Percentiles rank a stretch among this genome's conserved stretches.
Evolutionary conservation across 2,797 vertebrate species (phyloP).

Genomic region (Crocodylus rhombifer): DNA sequence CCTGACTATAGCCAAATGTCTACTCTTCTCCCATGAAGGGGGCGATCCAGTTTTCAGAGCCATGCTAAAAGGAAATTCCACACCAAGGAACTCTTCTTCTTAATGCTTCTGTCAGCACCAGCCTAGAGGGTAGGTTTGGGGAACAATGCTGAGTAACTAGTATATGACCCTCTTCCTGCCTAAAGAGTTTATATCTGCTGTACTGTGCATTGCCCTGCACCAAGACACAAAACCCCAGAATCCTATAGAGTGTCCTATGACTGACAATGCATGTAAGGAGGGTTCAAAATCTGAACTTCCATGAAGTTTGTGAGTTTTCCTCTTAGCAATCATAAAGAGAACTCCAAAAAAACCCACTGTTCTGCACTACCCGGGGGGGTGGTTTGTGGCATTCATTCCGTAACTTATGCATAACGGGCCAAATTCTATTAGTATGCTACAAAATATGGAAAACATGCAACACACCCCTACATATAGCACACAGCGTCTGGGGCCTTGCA

Average conservation of each 20-base stretch:
- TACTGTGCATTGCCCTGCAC: background rate
- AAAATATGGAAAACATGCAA: too few species aligned
- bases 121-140: background rate
- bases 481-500: too few species aligned
- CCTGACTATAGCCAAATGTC: background rate
- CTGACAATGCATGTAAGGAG: too few species aligned
- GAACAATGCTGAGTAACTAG: too few species aligned
- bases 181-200: too few species aligned
- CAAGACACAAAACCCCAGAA: fast-evolving
- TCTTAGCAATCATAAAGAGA: background rate
- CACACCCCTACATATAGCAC: too few species aligned
- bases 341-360: too few species aligned
- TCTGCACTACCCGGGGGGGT: background rate
- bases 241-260: too few species aligned
- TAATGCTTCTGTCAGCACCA: background rate
- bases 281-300: background rate
- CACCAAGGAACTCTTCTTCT: background rate
- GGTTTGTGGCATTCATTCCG: background rate
- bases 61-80: background rate
- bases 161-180: too few species aligned
- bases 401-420: background rate
- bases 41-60: background rate
- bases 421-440: background rate
- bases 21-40: background rate
- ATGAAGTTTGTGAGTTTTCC: background rate